phyloP scores from a whole-genome alignment of 1,140 invertebrate species.

The Lasioglossum albipes region DNA sequence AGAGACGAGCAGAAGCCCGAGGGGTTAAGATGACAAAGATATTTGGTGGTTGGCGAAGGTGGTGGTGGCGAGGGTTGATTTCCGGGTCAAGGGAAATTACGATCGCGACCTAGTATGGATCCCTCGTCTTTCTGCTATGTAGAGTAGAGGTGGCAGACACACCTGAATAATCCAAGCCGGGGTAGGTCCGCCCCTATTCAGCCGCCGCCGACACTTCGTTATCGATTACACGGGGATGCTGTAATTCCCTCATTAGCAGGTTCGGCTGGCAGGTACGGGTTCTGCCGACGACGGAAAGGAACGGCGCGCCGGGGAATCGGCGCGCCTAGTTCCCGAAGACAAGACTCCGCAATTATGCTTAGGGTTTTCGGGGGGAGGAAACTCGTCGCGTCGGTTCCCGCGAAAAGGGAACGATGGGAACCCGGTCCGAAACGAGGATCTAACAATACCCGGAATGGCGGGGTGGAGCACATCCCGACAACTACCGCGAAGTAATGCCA shows the following conservation, averaged over 20 bases:
- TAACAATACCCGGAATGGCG: slow-evolving; percentile 24
- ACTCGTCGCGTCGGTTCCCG: not conserved
- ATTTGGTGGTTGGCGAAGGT: too few species aligned
- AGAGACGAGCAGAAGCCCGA: too few species aligned
- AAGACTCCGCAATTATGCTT: slow-evolving; percentile 74
- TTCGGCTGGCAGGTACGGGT: not conserved
- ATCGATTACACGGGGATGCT: slow-evolving; percentile 50
- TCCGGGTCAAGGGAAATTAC: not conserved
- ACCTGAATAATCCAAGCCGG: not conserved
- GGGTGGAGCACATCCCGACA: slow-evolving; percentile 16
- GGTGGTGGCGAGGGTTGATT: not conserved
- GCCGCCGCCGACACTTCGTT: slow-evolving; percentile 17
- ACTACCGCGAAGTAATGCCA: slow-evolving; percentile 52
- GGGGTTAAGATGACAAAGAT: too few species aligned
- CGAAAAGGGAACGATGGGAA: slow-evolving; percentile 11
- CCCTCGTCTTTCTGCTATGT: not conserved
- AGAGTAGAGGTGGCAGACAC: not conserved
- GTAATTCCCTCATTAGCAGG: slow-evolving; percentile 60
- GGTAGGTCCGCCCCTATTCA: not conserved
- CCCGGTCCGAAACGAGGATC: slow-evolving; percentile 34
- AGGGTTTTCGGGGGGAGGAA: slow-evolving; percentile 10
- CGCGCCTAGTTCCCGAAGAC: slow-evolving; percentile 47
- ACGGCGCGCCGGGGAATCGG: slow-evolving; percentile 20
- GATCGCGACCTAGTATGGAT: not conserved
- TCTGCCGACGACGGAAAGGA: slow-evolving; percentile 42